A percentile compares a stretch with the other conserved stretches of the same genome.
Conservation (phyloP, 2,797 vertebrate species). For the Periparus ater region DNA sequence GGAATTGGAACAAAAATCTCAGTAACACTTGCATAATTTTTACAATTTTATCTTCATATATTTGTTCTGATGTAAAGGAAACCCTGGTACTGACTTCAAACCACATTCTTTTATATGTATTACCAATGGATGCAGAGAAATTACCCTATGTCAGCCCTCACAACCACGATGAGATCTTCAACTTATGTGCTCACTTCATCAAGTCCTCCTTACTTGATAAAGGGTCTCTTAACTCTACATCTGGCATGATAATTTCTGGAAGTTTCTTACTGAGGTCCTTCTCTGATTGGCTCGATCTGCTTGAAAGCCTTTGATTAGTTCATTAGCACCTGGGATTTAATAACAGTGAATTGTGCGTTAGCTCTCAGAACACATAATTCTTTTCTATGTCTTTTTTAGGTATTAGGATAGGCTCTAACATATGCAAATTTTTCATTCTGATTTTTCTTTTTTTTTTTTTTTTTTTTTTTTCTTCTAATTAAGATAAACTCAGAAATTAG, state of each 20-base stretch:
- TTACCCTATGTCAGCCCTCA: not conserved
- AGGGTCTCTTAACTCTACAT: not conserved
- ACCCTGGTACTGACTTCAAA: not conserved
- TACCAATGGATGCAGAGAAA: not conserved
- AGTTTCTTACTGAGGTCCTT: not conserved
- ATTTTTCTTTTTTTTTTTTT: not conserved
- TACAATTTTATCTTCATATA: not conserved
- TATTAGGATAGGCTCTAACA: not conserved
- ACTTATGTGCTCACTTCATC: not conserved
- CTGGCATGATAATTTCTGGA: not conserved
- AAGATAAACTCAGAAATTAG: not conserved
- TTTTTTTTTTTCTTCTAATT: not conserved
- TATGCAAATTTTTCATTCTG: not conserved
- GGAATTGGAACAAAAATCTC: not conserved
- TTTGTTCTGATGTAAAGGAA: not conserved
- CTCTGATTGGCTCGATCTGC: not conserved
- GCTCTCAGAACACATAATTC: not conserved
- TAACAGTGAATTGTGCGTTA: not conserved
- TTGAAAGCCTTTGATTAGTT: not conserved
- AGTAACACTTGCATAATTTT: not conserved
- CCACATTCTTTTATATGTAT: not conserved
- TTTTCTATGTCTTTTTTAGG: not conserved
- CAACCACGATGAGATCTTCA: not conserved
- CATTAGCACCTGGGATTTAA: not conserved
- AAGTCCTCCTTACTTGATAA: not conserved